Percentiles rank a stretch among this genome's conserved stretches.
Evolutionary conservation across 1,140 invertebrate species (phyloP).

Genomic region (Tetramorium alpestre): DNA sequence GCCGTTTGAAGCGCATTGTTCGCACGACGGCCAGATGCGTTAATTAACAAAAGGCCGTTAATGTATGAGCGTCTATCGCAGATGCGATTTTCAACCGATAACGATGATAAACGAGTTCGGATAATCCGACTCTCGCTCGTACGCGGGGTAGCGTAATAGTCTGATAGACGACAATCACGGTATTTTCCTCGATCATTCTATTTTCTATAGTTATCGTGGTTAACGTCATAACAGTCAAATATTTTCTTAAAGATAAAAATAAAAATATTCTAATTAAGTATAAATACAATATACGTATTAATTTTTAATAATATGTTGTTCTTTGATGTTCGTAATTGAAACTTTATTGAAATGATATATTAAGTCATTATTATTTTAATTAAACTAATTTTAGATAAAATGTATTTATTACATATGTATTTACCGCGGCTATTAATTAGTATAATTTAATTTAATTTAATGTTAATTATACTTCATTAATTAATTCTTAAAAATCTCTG

Average conservation of each 20-base stretch:
- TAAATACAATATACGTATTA: neutral
- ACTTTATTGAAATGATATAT: neutral
- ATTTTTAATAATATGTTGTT: neutral
- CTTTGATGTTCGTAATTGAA: neutral
- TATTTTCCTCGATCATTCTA: conserved; percentile 24
- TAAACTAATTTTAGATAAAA: neutral
- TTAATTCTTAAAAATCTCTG: neutral
- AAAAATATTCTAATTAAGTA: neutral
- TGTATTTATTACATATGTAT: neutral
- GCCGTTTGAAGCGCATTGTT: conserved; percentile 70
- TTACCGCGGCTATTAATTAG: neutral
- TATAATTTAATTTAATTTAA: conserved; percentile 2
- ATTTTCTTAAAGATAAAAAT: neutral
- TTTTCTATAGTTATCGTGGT: neutral
- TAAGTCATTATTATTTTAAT: neutral
- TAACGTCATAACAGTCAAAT: neutral
- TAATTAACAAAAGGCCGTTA: conserved; percentile 74
- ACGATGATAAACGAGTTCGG: conserved; percentile 58
- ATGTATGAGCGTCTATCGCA: conserved; percentile 66
- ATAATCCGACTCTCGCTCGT: conserved; percentile 5
- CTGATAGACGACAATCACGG: neutral
- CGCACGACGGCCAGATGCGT: conserved; percentile 56
- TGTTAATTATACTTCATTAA: neutral
- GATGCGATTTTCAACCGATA: conserved; percentile 56
- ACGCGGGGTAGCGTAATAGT: conserved; percentile 6